Evolutionary conservation across 1,140 invertebrate species (phyloP).

Genomic region (Ctenoplectra terminalis): DNA sequence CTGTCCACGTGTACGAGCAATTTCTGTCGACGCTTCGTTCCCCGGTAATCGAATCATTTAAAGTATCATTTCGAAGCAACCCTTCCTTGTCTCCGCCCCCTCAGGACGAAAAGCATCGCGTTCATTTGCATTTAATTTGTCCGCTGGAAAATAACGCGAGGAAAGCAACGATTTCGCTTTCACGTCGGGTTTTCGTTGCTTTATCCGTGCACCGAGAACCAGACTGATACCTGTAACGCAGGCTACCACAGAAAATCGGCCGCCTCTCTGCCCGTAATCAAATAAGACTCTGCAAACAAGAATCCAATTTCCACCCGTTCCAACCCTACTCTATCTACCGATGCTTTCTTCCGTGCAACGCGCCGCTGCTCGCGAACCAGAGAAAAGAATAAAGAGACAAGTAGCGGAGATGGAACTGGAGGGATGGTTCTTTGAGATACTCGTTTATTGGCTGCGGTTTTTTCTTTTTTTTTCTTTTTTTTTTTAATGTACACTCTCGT

Average conservation of each 20-base stretch:
- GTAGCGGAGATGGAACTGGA: not conserved
- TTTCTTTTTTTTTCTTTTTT: not conserved
- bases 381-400: slow-evolving; percentile 9
- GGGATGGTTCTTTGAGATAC: not conserved
- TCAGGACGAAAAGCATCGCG: no score
- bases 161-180: slow-evolving; percentile 7
- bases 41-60: slow-evolving; percentile 30
- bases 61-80: not conserved
- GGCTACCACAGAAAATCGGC: slow-evolving; percentile 29
- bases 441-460: not conserved
- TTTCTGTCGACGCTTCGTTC: no score
- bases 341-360: slow-evolving; percentile 31
- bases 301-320: slow-evolving; percentile 46
- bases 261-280: slow-evolving; percentile 37
- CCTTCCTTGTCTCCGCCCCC: no score
- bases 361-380: not conserved
- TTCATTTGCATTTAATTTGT: slow-evolving; percentile 43
- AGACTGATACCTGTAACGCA: slow-evolving; percentile 34
- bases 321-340: not conserved
- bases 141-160: slow-evolving; percentile 14
- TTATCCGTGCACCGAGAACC: no score
- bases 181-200: not conserved
- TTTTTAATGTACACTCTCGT: no score
- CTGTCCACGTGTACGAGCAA: no score
- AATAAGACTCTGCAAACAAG: slow-evolving; percentile 55